These are phyloP conservation scores for Procambarus virginalis DNA, from an alignment of 1,140 invertebrate species.

Conservation along the genomic window DNA sequence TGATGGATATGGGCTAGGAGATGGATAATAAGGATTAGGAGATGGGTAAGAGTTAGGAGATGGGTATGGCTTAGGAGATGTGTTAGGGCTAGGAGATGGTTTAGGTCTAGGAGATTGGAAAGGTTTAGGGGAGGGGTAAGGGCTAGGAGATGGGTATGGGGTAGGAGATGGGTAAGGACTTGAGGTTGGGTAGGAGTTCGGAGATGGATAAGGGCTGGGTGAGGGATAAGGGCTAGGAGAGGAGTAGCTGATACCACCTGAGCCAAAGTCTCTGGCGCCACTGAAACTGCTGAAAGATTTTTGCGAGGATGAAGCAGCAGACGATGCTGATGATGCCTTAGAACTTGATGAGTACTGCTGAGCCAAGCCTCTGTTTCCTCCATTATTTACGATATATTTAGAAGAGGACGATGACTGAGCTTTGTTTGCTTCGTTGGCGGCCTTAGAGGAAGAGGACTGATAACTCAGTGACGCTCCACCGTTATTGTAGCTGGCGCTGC, in stretches of 20 bases:
- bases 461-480: conserved; percentile 17
- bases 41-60: too few relatives aligned
- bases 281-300: conserved; percentile 30
- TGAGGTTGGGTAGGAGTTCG: too few relatives aligned
- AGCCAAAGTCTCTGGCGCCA: background rate
- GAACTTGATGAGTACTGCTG: background rate
- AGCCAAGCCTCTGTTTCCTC: conserved; percentile 8
- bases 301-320: conserved; percentile 41
- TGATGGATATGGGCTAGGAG: background rate
- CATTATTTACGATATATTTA: background rate
- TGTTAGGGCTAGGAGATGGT: too few relatives aligned
- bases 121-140: too few relatives aligned
- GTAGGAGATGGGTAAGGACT: too few relatives aligned
- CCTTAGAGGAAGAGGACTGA: conserved; percentile 39
- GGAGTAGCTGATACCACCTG: background rate
- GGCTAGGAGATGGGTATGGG: too few relatives aligned
- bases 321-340: conserved; percentile 20
- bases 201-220: too few relatives aligned
- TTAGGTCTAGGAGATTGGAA: too few relatives aligned
- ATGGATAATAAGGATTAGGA: too few relatives aligned
- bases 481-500: conserved; percentile 16
- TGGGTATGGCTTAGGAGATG: too few relatives aligned
- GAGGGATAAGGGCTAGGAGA: too few relatives aligned
- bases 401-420: conserved; percentile 35
- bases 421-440: conserved; percentile 4